Evolutionary conservation across 2,888 invertebrate genomes (phyloP).

Genomic region (Artemia sp.): DNA sequence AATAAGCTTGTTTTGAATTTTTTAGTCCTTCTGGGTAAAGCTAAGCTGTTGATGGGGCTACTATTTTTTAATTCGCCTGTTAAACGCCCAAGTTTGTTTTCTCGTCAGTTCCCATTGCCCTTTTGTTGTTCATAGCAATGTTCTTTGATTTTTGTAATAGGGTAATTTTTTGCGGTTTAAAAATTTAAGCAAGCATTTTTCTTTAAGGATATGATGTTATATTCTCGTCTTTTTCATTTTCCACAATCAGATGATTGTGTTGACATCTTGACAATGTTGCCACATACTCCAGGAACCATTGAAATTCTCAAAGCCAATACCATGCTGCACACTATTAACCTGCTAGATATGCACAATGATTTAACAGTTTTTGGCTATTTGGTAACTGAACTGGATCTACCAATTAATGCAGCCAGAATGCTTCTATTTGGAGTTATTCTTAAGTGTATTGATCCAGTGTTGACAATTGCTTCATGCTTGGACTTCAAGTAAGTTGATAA

Average conservation of each 20-base stretch:
- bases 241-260: neutral
- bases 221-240: neutral
- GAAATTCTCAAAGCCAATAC: neutral
- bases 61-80: too few relatives aligned
- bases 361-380: conserved; percentile 7
- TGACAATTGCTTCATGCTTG: conserved; percentile 6
- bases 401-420: neutral
- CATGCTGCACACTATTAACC: neutral
- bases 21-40: too few relatives aligned
- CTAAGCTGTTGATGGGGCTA: too few relatives aligned
- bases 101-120: too few relatives aligned
- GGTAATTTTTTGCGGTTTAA: too few relatives aligned
- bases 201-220: neutral
- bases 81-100: too few relatives aligned
- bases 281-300: neutral
- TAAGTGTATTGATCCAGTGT: neutral
- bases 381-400: conserved; percentile 7
- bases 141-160: too few relatives aligned
- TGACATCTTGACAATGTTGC: neutral
- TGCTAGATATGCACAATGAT: neutral
- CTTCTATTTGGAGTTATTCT: conserved; percentile 2
- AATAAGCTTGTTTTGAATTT: too few relatives aligned
- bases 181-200: neutral
- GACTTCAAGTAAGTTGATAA: neutral
- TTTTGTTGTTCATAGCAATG: too few relatives aligned